Evolutionary conservation across 2,888 invertebrate species (phyloP), one percentile per base, ranked within the genome.

Genomic region (Anorthoa munda): DNA sequence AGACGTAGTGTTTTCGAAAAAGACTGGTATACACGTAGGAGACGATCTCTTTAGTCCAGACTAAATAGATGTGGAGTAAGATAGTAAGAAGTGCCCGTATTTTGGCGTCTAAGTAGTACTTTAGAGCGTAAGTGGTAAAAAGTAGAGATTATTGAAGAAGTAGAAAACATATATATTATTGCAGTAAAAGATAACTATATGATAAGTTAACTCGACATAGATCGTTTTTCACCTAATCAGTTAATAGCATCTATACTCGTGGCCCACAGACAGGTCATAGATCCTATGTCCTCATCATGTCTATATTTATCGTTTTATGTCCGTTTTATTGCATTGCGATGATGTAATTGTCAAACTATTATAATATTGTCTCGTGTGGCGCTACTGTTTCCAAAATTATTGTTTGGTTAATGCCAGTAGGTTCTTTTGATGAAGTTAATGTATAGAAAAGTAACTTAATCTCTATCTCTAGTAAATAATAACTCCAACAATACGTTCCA

Each of bases 211-310:
- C n/a, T 61, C 11, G 4, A 48, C 13, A 53, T n/a, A 64, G 13
- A 55, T 61, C 55, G 13, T 13, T 13, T 58, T 51, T 74, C 53
- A 39, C 70, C 39, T 79, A 60, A 56, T 82, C 55, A 53, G 61
- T 70, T 58, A 67, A 66, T 61, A 53, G 21, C 31, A 48, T 55
- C 63, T 66, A 26, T 23, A 61, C 50, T 46, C 45, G 59, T 59
- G 63, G 60, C 39, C 61, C n/a, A 67, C 66, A 75, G 71, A 56
- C 61, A 61, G 81, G 80, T 83, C 80, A 75, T 83, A 83, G 80
- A 81, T 81, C 82, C 72, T 67, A 61, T 61, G 81, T 81, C 70
- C 79, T 81, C 83, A 78, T 65, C 81, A 79, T 61, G 23, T 71
- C 81, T 81, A 79, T 71, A 79, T 81, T 81, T 81, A 75, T 70